Evolutionary conservation across 2,113 vertebrate genomes (phyloP), one percentile per base, ranked within the genome.

Genomic region (Atlantisia rogersi): DNA sequence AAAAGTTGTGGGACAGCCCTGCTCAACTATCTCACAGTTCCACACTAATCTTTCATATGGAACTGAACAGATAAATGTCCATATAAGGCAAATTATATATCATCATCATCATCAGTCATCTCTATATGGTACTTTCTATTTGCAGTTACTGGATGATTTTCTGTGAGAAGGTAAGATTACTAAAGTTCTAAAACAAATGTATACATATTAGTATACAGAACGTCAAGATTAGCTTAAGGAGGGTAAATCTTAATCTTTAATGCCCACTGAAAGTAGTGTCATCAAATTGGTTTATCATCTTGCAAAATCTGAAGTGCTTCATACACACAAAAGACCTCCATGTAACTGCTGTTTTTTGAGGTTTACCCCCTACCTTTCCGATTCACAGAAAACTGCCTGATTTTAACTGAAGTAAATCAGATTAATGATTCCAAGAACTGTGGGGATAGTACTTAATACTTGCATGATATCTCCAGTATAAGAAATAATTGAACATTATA

Each of bases 241-340:
- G 3, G 13, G 11, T 25, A 69, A 76, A 39, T 32, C 4, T 24
- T 13, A 35, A 69, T 2, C 4, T 69, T 70, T 60, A 12, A 26
- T 24, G 12, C 5, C 4, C 5, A 8, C 10, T 46, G 6, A 32
- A 28, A 75, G 4, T 31, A 79, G 20, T 52, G 20, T 35, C 11
- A 76, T 46, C 32, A 81, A 68, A n/a, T 0, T 1, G 19, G 12
- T 10, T 74, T 65, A 37, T 29, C 5, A 11, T 21, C 75, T 67
- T 71, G 18, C 15, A 75, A 82, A 63, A 63, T 63, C 29, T 88
- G 40, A 59, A 82, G 15, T 44, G 6, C 13, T 55, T 46, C 19
- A n/a, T 13, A 35, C 4, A 18, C 2, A 22, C 4, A 35, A 50
- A 53, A 24, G 12, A 2, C 0, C 15, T 15, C 8, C 14, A 22